These are phyloP conservation scores for Liparis tanakae DNA, from an alignment of 2,797 vertebrate genomes.

Conservation along the genomic window DNA sequence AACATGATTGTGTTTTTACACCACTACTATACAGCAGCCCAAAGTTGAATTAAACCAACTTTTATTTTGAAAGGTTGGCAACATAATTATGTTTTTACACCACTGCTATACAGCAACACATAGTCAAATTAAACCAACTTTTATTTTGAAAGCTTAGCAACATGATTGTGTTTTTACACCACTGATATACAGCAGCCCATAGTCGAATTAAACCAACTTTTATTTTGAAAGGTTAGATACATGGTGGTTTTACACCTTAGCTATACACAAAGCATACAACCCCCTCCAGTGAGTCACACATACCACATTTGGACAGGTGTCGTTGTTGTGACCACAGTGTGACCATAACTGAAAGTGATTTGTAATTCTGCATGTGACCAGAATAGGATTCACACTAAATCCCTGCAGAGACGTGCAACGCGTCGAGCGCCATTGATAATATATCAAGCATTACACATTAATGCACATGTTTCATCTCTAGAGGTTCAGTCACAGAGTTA, in stretches of 20 bases:
- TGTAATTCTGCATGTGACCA: not conserved
- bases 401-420: not conserved
- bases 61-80: constrained; percentile 2
- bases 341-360: constrained; percentile 14
- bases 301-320: constrained; percentile 5
- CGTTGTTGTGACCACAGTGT: not conserved
- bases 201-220: constrained; percentile 1
- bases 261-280: not conserved
- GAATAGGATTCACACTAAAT: not conserved
- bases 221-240: not conserved
- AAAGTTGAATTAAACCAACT: not conserved
- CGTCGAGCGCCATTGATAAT: not conserved
- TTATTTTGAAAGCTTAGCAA: not conserved
- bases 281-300: not conserved
- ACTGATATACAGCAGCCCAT: not conserved
- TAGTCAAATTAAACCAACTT: not conserved
- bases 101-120: not conserved
- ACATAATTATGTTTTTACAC: too few relatives aligned
- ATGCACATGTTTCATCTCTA: not conserved
- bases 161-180: too few relatives aligned
- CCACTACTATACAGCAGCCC: not conserved
- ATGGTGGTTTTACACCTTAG: too few relatives aligned
- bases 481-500: constrained; percentile 21
- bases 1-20: too few relatives aligned
- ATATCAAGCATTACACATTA: not conserved